Evolutionary conservation across 2,888 invertebrate genomes (phyloP), one percentile per base, ranked within the genome.

Genomic region (Molorchus minor): DNA sequence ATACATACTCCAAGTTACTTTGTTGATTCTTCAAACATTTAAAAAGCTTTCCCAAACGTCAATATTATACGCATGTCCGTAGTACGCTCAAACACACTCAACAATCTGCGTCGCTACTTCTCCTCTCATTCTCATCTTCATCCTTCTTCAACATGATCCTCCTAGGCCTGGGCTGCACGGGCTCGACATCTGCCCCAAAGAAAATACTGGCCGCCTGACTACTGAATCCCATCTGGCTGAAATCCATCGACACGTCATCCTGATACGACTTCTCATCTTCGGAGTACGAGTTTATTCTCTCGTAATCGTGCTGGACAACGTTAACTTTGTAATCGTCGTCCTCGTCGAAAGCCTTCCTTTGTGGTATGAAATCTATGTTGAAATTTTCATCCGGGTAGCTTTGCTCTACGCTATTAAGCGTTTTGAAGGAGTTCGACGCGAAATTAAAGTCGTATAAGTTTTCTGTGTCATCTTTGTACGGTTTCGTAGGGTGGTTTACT

Each of bases 121-220:
- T 45, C 35, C 69, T 66, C 44, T 69, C 71, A 19, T 72, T 68
- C 20, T 72, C 66, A 4, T 69, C 58, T 36, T 57, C 35, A 10
- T 65, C 56, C 2, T 62, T 57, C 21, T 20, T 45, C 8, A 71
- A 19, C 13, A 46, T 40, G 33, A 71, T 16, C 41, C 69, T 73
- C 64, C 74, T 71, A 2, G 69, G 67, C 30, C 67, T 36, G 7
- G 41, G 25, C 3, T 58, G 36, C 10, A 56, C 43, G n/a, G 61
- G 46, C 8, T 67, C 71, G 13, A 67, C 65, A 30, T 70, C 68
- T n/a, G 58, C 70, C 19, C 70, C 73, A 63, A 80, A 80, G 61
- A 80, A 80, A 64, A 80, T 77, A 62, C 70, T 79, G 2, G 76
- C 71, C 1, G 79, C 80, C 54, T 76, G 74, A 58, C 73, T 78